Evolutionary conservation across 2,888 invertebrate genomes (phyloP).

Genomic region (Coleophora flavipennella): DNA sequence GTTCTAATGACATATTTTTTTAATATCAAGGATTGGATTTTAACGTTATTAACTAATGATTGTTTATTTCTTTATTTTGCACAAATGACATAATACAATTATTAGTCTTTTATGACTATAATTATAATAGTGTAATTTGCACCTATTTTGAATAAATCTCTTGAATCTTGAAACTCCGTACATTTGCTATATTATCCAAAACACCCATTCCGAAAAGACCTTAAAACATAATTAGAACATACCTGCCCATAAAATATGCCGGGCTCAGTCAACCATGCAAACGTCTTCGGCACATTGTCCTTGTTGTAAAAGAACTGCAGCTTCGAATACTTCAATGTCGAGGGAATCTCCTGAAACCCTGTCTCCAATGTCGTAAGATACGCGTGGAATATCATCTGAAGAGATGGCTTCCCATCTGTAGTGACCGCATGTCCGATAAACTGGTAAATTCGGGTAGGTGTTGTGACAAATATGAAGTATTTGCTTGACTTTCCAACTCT

Average conservation of each 20-base stretch:
- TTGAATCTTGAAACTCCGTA: no score
- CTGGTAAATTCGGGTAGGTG: constrained; percentile 88
- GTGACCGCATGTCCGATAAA: constrained; percentile 84
- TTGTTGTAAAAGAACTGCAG: constrained; percentile 83
- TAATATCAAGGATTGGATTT: no score
- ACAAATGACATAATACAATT: no score
- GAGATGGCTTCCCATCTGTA: constrained; percentile 82
- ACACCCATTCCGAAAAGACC: no score
- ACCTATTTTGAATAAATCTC: no score
- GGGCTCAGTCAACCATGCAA: constrained; percentile 91
- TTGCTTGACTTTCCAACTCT: constrained; percentile 79
- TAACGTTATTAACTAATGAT: no score
- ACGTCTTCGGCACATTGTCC: constrained; percentile 79
- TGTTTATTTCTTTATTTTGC: no score
- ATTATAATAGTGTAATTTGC: no score
- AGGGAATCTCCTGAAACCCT: constrained; percentile 81
- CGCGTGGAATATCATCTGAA: constrained; percentile 84
- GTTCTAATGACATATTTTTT: no score
- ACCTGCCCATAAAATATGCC: constrained; percentile 88
- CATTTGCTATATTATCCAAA: no score
- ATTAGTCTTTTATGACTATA: no score
- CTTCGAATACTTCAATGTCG: constrained; percentile 81
- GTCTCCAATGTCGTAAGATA: constrained; percentile 82
- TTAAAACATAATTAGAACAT: constrained; percentile 13
- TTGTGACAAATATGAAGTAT: constrained; percentile 88